phyloP scores from a whole-genome alignment of 2,113 vertebrate genomes.

The Uria aalge region DNA sequence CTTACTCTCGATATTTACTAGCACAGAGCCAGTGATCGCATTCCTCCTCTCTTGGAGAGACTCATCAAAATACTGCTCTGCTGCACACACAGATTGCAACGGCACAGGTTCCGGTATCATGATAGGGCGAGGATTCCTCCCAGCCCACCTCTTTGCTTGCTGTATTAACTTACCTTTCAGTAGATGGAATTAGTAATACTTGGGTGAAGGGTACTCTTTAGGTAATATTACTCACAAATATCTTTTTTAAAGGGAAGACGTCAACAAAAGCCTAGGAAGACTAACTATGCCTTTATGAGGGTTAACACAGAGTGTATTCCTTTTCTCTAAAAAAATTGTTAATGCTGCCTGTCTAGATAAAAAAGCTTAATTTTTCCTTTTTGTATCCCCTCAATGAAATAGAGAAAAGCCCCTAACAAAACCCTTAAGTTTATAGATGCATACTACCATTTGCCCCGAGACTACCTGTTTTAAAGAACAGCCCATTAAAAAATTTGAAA shows the following conservation, averaged over 20 bases:
- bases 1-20: not conserved
- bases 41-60: not conserved
- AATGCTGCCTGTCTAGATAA: not conserved
- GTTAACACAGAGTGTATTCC: not conserved
- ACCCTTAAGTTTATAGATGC: not conserved
- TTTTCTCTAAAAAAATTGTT: not conserved
- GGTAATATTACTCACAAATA: not conserved
- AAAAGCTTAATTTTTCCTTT: not conserved
- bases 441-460: not conserved
- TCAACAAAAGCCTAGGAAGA: not conserved
- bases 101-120: rapidly evolving
- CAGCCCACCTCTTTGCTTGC: not conserved
- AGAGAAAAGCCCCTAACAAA: not conserved
- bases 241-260: not conserved
- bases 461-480: not conserved
- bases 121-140: not conserved
- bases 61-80: not conserved
- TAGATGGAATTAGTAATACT: not conserved
- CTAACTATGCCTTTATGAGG: not conserved
- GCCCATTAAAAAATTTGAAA: not conserved
- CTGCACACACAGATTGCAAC: not conserved
- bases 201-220: not conserved
- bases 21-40: not conserved
- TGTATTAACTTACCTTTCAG: not conserved
- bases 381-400: not conserved